A percentile compares a stretch with the other conserved stretches of the same genome.
Evolutionary conservation across 2,888 invertebrate genomes (phyloP).

Genomic region (Hofmannophila pseudospretella): DNA sequence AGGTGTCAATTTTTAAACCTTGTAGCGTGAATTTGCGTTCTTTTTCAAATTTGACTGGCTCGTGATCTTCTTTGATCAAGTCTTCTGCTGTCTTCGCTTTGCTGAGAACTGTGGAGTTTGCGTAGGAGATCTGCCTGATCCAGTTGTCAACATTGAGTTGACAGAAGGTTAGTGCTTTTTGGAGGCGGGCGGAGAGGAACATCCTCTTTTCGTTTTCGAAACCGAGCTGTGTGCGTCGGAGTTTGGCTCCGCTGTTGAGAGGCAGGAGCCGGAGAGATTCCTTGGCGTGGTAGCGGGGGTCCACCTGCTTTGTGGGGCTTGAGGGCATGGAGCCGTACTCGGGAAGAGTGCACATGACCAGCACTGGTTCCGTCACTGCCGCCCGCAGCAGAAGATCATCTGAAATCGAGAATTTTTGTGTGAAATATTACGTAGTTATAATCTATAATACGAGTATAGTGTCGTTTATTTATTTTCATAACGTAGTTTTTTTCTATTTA

Average conservation of each 20-base stretch:
- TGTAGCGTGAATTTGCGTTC: constrained; percentile 73
- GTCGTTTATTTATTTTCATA: no score
- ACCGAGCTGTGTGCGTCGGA: constrained; percentile 78
- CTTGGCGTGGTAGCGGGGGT: constrained; percentile 75
- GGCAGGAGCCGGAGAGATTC: constrained; percentile 71
- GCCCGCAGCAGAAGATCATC: constrained; percentile 79
- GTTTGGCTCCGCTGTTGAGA: constrained; percentile 53
- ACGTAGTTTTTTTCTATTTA: no score
- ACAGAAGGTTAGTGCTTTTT: constrained; percentile 81
- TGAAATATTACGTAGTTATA: neutral
- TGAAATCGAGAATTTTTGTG: constrained; percentile 31
- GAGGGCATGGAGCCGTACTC: constrained; percentile 67
- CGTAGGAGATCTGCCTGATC: constrained; percentile 80
- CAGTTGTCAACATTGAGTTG: constrained; percentile 80
- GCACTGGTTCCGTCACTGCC: constrained; percentile 80
- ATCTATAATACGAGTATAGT: no score
- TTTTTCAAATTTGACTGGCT: constrained; percentile 71
- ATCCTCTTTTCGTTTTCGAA: constrained; percentile 80
- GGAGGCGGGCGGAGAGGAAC: constrained; percentile 80
- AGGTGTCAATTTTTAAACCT: constrained; percentile 69
- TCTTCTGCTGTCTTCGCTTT: constrained; percentile 74
- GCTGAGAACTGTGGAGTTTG: constrained; percentile 52
- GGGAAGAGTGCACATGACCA: constrained; percentile 81
- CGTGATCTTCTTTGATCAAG: constrained; percentile 73
- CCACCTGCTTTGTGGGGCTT: constrained; percentile 71